Conservation (phyloP, 2,888 invertebrate species). For the Ophion obscuratus region DNA sequence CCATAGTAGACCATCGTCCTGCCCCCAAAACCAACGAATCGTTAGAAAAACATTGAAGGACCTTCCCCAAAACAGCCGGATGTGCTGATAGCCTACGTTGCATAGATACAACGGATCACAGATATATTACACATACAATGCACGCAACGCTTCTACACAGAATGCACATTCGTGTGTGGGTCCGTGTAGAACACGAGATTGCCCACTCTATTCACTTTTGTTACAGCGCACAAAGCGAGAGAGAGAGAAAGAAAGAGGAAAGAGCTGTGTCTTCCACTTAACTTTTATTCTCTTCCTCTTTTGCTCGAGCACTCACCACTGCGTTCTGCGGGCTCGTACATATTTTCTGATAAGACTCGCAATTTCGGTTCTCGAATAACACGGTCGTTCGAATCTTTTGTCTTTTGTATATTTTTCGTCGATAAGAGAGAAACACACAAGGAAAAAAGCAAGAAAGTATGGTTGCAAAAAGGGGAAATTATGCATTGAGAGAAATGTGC, state of each 20-base stretch:
- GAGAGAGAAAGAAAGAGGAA: not conserved
- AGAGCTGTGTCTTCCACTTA: conserved; percentile 16
- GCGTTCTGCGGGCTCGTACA: not conserved
- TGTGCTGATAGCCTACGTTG: not conserved
- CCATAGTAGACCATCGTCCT: not conserved
- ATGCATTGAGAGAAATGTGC: not conserved
- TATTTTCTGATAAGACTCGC: conserved; percentile 7
- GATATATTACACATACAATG: no score
- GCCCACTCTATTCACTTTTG: conserved; percentile 46
- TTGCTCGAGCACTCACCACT: conserved; percentile 24
- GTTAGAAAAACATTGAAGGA: not conserved
- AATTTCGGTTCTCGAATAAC: conserved; percentile 13
- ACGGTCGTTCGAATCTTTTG: conserved; percentile 5
- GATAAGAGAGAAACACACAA: not conserved
- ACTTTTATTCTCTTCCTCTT: conserved; percentile 25
- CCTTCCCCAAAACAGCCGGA: not conserved
- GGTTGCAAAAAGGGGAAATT: not conserved
- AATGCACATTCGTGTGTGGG: not conserved
- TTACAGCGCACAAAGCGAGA: conserved; percentile 25
- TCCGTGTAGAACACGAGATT: conserved; percentile 30
- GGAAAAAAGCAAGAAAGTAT: not conserved
- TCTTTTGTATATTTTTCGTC: not conserved
- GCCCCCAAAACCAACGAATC: not conserved
- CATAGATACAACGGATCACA: no score
- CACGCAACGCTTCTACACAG: not conserved